These are phyloP conservation scores for Dioctria rufipes DNA, from an alignment of 2,888 invertebrate genomes.

Conservation along the genomic window DNA sequence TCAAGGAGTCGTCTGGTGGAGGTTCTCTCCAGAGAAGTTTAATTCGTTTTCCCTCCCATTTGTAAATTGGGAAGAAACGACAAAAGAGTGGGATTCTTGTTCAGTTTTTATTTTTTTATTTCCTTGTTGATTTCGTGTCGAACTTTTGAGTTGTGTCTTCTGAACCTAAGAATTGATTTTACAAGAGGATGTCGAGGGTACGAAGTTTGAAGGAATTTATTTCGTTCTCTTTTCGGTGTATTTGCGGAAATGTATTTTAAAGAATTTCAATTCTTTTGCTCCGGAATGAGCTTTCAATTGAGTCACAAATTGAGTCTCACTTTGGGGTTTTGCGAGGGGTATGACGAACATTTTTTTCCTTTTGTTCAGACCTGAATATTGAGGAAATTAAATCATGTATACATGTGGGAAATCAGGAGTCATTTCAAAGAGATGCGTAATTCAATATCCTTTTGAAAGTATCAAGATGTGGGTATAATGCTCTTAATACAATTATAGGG, in stretches of 20 bases:
- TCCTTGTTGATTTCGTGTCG: slow-evolving; percentile 42
- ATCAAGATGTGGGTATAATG: no score
- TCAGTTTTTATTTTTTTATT: slow-evolving; percentile 27
- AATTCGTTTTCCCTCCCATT: slow-evolving; percentile 22
- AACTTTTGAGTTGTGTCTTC: slow-evolving; percentile 29
- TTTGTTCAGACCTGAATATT: not conserved
- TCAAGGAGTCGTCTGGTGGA: slow-evolving; percentile 25
- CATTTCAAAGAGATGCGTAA: no score
- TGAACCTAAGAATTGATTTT: not conserved
- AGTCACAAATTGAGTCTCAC: slow-evolving; percentile 47
- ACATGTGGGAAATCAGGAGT: not conserved
- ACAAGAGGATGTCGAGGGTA: not conserved
- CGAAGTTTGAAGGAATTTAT: not conserved
- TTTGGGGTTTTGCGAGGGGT: slow-evolving; percentile 26
- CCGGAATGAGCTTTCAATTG: slow-evolving; percentile 39
- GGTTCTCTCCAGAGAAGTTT: slow-evolving; percentile 30
- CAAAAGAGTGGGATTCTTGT: not conserved
- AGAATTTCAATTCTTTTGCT: slow-evolving; percentile 37
- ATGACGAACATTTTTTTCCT: not conserved
- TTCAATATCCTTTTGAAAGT: no score
- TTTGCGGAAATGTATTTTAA: slow-evolving; percentile 27
- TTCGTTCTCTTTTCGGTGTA: not conserved
- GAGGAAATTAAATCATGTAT: not conserved
- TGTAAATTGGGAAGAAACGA: not conserved
- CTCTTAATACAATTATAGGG: no score